phyloP scores from a whole-genome alignment of 2,113 vertebrate genomes.

The Bothrops jararaca region DNA sequence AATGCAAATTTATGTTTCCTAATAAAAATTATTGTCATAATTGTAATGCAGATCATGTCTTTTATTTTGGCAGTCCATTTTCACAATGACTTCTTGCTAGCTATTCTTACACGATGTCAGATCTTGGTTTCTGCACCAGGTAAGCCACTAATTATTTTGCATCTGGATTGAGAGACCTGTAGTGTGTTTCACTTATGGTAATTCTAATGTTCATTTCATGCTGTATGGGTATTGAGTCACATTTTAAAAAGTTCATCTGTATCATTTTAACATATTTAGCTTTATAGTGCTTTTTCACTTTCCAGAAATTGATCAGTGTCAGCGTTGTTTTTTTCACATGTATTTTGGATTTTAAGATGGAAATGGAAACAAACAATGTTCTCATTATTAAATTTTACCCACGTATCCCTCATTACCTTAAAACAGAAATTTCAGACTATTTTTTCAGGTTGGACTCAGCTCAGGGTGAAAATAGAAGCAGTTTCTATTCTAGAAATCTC shows the following conservation, averaged over 20 bases:
- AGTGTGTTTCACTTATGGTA: background rate
- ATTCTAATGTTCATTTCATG: accelerated
- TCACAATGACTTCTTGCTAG: slow-evolving; percentile 96
- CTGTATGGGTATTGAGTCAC: background rate
- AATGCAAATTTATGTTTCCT: background rate
- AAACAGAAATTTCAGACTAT: background rate
- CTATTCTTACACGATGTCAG: slow-evolving; percentile 95
- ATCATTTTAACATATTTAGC: background rate
- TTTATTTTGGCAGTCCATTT: slow-evolving; percentile 80
- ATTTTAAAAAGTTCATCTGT: background rate
- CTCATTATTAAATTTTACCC: background rate
- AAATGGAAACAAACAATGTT: background rate
- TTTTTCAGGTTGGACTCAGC: background rate
- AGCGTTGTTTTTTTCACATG: background rate
- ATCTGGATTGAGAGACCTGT: accelerated
- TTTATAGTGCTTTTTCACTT: background rate
- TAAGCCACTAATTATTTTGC: slow-evolving; percentile 41
- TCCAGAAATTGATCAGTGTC: background rate
- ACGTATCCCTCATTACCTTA: background rate
- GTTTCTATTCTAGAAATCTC: background rate
- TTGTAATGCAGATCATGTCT: slow-evolving; percentile 6
- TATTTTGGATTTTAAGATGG: background rate
- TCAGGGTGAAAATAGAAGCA: background rate
- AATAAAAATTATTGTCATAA: background rate
- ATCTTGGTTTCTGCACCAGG: slow-evolving; percentile 95